Percentiles rank a stretch among this genome's conserved stretches.
Evolutionary conservation across 2,888 invertebrate species (phyloP).

Genomic region (Nomada ruficornis): DNA sequence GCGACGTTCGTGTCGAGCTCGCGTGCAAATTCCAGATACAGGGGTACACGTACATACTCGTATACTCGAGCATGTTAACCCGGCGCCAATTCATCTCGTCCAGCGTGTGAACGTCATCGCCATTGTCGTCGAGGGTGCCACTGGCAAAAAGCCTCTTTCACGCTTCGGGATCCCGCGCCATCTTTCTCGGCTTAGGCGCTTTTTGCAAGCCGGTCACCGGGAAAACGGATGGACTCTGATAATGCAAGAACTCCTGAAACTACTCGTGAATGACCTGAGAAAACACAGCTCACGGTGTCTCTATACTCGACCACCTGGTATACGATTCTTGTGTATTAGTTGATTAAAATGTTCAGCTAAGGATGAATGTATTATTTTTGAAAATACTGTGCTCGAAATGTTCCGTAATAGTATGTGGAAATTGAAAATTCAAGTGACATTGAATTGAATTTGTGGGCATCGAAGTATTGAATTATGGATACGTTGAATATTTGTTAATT

Average conservation of each 20-base stretch:
- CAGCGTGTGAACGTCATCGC: conserved; percentile 38
- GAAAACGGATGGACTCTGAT: conserved; percentile 66
- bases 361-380: background rate
- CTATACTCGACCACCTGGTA: too few species aligned
- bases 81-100: conserved; percentile 56
- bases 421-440: background rate
- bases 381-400: background rate
- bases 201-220: conserved; percentile 56
- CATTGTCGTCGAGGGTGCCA: conserved; percentile 37
- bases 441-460: too few species aligned
- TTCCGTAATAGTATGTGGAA: background rate
- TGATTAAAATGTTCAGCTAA: background rate
- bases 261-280: conserved; percentile 44
- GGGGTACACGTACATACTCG: background rate
- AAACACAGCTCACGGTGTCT: conserved; percentile 1
- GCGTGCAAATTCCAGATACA: conserved; percentile 22
- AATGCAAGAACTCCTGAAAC: conserved; percentile 51
- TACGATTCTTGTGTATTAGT: too few species aligned
- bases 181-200: conserved; percentile 63
- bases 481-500: too few species aligned
- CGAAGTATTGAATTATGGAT: too few species aligned
- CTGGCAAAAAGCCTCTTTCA: conserved; percentile 68
- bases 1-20: background rate
- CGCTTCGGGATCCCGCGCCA: conserved; percentile 59
- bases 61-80: conserved; percentile 22